A percentile compares a stretch with the other conserved stretches of the same genome.
Evolutionary conservation across 2,797 vertebrate genomes (phyloP).

Genomic region (Spea hammondii): DNA sequence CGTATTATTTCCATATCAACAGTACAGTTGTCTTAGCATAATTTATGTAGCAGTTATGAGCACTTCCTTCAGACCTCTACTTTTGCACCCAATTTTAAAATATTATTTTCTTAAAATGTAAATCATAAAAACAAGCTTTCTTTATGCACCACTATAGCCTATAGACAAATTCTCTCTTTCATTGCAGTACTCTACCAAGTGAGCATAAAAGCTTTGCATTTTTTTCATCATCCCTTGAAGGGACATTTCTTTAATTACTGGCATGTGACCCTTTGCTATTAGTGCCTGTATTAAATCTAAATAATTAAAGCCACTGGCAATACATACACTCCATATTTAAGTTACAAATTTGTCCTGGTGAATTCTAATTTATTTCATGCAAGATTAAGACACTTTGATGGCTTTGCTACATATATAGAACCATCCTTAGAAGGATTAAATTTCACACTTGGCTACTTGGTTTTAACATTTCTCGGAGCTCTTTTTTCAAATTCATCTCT

Average conservation of each 20-base stretch:
- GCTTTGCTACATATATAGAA: too few relatives aligned
- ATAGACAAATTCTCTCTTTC: too few relatives aligned
- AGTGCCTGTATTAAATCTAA: slow-evolving; percentile 26
- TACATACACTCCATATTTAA: slow-evolving; percentile 8
- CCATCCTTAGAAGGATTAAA: too few relatives aligned
- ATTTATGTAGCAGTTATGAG: too few relatives aligned
- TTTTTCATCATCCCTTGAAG: slow-evolving; percentile 9
- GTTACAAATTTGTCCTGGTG: not conserved
- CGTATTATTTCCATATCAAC: slow-evolving; percentile 13
- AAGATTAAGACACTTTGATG: not conserved
- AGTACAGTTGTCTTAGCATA: not conserved
- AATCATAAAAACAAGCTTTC: too few relatives aligned
- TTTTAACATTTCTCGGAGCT: too few relatives aligned
- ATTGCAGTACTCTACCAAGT: not conserved
- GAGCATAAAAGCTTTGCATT: not conserved
- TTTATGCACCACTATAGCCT: too few relatives aligned
- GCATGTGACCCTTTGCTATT: slow-evolving; percentile 11
- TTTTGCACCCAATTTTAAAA: too few relatives aligned
- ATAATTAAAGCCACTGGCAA: slow-evolving; percentile 6
- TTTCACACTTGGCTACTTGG: too few relatives aligned
- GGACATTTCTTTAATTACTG: slow-evolving; percentile 22
- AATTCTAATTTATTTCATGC: not conserved
- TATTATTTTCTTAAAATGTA: too few relatives aligned
- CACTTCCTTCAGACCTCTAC: too few relatives aligned
- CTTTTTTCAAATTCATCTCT: too few relatives aligned